Evolutionary conservation across 2,113 vertebrate genomes (phyloP).

Genomic region (Amazona guildingii): DNA sequence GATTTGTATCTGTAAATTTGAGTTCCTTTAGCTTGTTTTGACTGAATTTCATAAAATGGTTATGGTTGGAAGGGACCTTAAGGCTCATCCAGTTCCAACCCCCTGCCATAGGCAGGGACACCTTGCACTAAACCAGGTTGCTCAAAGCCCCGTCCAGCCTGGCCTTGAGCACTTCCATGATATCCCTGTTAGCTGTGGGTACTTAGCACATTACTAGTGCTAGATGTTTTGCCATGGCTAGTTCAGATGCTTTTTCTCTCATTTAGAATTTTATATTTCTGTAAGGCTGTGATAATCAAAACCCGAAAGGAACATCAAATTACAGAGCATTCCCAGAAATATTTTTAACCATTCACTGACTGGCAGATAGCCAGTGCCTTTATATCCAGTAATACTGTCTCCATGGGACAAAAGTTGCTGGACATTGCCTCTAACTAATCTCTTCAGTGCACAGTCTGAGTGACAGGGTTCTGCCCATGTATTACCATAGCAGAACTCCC

Average conservation of each 20-base stretch:
- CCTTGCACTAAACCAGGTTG: neutral
- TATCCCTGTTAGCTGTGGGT: neutral
- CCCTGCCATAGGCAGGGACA: neutral
- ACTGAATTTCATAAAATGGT: neutral
- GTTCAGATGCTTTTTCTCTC: neutral
- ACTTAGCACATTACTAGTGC: neutral
- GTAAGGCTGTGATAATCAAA: neutral
- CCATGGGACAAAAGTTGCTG: neutral
- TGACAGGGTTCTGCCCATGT: neutral
- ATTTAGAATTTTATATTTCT: neutral
- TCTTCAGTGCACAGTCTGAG: neutral
- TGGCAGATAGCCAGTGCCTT: neutral
- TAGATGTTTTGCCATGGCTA: neutral
- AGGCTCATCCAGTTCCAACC: neutral
- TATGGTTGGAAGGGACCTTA: neutral
- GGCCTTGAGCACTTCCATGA: neutral
- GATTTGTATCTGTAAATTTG: neutral
- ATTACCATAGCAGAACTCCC: neutral
- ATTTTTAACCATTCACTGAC: neutral
- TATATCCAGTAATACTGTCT: neutral
- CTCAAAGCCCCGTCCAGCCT: neutral
- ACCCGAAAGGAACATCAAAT: neutral
- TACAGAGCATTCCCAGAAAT: neutral
- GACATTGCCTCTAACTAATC: neutral
- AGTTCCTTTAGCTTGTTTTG: neutral